Percentiles rank a stretch among this genome's conserved stretches.
Evolutionary conservation across 2,888 invertebrate species (phyloP).

Genomic region (Galeopsomyia nigrocyanea): DNA sequence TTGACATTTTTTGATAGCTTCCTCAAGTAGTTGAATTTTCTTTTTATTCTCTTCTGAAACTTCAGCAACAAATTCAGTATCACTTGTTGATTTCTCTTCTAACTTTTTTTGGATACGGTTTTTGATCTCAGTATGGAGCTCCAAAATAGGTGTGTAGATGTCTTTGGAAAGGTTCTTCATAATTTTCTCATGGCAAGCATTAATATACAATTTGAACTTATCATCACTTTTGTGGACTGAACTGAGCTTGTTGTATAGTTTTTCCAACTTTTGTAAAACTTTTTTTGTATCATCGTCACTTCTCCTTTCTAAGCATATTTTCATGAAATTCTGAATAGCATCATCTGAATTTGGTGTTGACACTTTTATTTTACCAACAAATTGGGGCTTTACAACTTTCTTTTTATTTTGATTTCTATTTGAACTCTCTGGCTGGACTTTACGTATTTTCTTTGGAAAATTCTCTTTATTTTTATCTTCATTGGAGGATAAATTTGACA

Average conservation of each 20-base stretch:
- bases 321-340: slow-evolving; percentile 58
- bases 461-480: too few species aligned
- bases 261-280: slow-evolving; percentile 58
- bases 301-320: slow-evolving; percentile 57
- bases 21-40: slow-evolving; percentile 41
- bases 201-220: slow-evolving; percentile 54
- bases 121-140: slow-evolving; percentile 58
- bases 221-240: slow-evolving; percentile 50
- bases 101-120: slow-evolving; percentile 23
- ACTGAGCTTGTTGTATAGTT: slow-evolving; percentile 56
- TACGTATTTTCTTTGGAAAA: too few species aligned
- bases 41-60: slow-evolving; percentile 24
- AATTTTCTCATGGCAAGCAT: slow-evolving; percentile 48
- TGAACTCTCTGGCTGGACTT: too few species aligned
- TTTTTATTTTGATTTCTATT: neutral
- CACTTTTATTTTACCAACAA: slow-evolving; percentile 54
- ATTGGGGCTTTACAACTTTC: slow-evolving; percentile 50
- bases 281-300: slow-evolving; percentile 53
- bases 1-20: slow-evolving; percentile 73
- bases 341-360: slow-evolving; percentile 52
- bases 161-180: slow-evolving; percentile 44
- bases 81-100: too few species aligned
- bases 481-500: too few species aligned
- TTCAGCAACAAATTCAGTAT: too few species aligned
- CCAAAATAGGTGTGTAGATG: slow-evolving; percentile 52